phyloP scores from a whole-genome alignment of 2,113 vertebrate species.

The Gallinago paraguaiae region DNA sequence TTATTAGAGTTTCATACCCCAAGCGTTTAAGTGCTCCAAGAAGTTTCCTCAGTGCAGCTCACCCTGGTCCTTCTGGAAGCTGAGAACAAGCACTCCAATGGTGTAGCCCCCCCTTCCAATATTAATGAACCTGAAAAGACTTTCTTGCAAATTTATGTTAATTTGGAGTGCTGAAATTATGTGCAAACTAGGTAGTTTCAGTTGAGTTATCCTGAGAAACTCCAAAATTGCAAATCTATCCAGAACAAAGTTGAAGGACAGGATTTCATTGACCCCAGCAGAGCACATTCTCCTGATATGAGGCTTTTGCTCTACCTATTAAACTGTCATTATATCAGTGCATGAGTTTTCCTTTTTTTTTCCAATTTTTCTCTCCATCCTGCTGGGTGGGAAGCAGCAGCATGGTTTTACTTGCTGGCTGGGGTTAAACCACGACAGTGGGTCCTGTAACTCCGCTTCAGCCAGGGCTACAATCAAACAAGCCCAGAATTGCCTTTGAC shows the following conservation, averaged over 20 bases:
- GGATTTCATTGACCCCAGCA: background rate
- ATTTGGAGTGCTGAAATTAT: background rate
- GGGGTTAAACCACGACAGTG: background rate
- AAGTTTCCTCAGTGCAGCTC: slow-evolving; percentile 5
- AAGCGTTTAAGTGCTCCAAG: slow-evolving; percentile 5
- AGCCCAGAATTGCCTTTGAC: background rate
- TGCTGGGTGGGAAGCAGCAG: background rate
- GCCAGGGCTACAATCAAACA: background rate
- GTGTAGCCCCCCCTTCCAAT: background rate
- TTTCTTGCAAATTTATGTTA: slow-evolving; percentile 33
- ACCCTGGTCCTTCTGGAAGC: background rate
- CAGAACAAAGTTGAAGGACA: background rate
- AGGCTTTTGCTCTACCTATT: background rate
- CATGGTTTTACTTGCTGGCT: background rate
- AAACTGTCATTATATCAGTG: background rate
- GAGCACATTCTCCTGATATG: background rate
- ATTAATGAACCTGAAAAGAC: slow-evolving; percentile 26
- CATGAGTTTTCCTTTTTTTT: background rate
- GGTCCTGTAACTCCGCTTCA: background rate
- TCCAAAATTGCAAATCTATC: background rate
- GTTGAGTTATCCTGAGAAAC: background rate
- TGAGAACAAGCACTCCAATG: background rate
- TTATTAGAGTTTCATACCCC: slow-evolving; percentile 19
- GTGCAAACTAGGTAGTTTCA: background rate
- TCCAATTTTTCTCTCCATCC: background rate